Base-by-base conservation (phyloP, 92 coral and sea anemone genomes). In the Virgularia gustaviana region DNA sequence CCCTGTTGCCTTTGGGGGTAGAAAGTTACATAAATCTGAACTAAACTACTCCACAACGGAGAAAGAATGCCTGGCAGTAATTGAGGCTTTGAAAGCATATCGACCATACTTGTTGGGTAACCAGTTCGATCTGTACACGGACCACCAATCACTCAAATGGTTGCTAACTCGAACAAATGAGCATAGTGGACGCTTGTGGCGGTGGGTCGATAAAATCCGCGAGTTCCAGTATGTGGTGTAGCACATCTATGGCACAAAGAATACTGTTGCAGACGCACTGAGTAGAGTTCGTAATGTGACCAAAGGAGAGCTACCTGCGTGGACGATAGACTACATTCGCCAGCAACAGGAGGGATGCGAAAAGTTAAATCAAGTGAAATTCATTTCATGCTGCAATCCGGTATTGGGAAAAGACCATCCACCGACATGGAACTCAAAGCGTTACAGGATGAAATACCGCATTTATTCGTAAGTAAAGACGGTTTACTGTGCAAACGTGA, bases 101-200 rank as follows among this genome's bases (percentile, higher is more conserved):
- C 76, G 79, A 0, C 79, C 76, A 32, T 71, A 76, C 60, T 36
- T 82, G 5, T 65, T 76, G 16, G 78, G 72, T 52, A 68, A 43
- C 3, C 72, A 66, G 55, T 67, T 81, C 62, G 86, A 81, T 58
- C 67, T 81, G 57, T 73, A 54, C 79, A 73, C 80, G 9, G 74
- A 72, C 57, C 74, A 72, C 13, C 65, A 79, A 56, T 60, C 79
- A 5, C 60, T 79, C 35, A 59, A 59, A 27, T 11, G 41, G 18
- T 36, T 72, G 51, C 45, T 72, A 35, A 49, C 75, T 8, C 38
- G 57, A 13, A 78, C 77, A 68, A 58, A 67, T 57, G 70, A 67
- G 63, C 83, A 78, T 73, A 75, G 85, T 66, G 81, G 81, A n/a
- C 83, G 77, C 20, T 71, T 83, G 83, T 83, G 81, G 78, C 70